These are phyloP conservation scores for Zophobas morio DNA, from an alignment of 1,140 invertebrate genomes.

Conservation along the genomic window DNA sequence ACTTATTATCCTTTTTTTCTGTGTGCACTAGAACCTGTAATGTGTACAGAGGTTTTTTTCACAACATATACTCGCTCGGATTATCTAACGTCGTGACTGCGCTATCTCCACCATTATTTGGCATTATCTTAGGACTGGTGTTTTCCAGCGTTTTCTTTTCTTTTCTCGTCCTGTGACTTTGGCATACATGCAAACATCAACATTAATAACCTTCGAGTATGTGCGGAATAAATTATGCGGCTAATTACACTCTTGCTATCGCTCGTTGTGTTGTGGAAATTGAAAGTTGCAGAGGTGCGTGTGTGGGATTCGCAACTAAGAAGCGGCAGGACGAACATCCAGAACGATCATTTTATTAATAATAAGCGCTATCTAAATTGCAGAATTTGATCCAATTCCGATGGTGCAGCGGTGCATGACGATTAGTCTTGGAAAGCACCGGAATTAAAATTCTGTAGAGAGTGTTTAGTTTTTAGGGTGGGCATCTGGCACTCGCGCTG, in stretches of 20 bases:
- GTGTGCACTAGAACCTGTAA: conserved; percentile 44
- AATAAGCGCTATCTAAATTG: not conserved
- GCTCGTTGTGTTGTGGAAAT: conserved; percentile 49
- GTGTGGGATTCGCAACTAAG: conserved; percentile 38
- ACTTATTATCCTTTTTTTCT: conserved; percentile 46
- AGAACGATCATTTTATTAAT: not conserved
- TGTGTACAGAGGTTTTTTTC: conserved; percentile 41
- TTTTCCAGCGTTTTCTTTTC: conserved; percentile 17
- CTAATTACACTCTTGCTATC: conserved; percentile 56
- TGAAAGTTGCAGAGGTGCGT: conserved; percentile 50
- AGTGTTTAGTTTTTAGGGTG: no score
- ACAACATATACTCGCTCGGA: conserved; percentile 31
- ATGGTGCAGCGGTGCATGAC: not conserved
- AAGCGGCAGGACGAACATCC: not conserved
- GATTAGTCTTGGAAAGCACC: not conserved
- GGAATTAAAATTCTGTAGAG: not conserved
- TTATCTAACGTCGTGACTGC: conserved; percentile 49
- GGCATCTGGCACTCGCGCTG: no score
- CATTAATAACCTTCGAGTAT: conserved; percentile 56
- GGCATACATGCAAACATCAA: conserved; percentile 54
- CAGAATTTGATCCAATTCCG: not conserved
- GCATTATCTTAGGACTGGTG: conserved; percentile 47
- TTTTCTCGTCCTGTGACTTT: conserved; percentile 42
- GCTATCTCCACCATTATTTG: conserved; percentile 49
- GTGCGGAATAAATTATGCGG: conserved; percentile 53